Percentiles rank a stretch among this genome's conserved stretches.
phyloP scores from a whole-genome alignment of 2,888 invertebrate genomes.

The Scaptomyza reducta region DNA sequence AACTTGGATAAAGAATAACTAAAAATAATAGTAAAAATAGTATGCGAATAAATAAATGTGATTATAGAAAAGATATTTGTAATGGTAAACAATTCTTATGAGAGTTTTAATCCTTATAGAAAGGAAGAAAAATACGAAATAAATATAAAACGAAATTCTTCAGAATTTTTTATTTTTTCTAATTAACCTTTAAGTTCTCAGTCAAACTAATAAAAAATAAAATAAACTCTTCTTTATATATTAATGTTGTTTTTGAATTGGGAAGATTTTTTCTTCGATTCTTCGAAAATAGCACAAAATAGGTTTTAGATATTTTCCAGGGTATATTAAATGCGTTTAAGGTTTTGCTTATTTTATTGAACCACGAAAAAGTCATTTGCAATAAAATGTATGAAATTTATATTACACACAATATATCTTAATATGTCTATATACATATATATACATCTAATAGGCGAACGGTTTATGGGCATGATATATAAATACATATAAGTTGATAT shows the following conservation, averaged over 20 bases:
- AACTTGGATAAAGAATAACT: neutral
- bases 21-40: too few species aligned
- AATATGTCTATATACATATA: slow-evolving; percentile 12
- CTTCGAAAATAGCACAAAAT: too few species aligned
- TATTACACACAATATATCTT: slow-evolving; percentile 23
- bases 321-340: slow-evolving; percentile 3
- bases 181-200: too few species aligned
- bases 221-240: too few species aligned
- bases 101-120: neutral
- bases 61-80: neutral
- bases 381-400: slow-evolving; percentile 72
- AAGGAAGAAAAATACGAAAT: neutral
- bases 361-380: slow-evolving; percentile 35
- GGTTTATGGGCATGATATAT: slow-evolving; percentile 17
- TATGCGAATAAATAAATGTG: neutral
- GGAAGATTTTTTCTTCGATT: too few species aligned
- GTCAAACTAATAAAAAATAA: too few species aligned
- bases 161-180: too few species aligned
- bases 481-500: slow-evolving; percentile 33
- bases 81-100: neutral
- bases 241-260: too few species aligned
- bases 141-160: too few species aligned
- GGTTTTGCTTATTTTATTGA: slow-evolving; percentile 6
- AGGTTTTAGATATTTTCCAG: neutral
- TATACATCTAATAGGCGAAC: slow-evolving; percentile 16